Conservation (phyloP, 37 sponge, comb jelly and placozoan species). For the Beroe forskalii region DNA sequence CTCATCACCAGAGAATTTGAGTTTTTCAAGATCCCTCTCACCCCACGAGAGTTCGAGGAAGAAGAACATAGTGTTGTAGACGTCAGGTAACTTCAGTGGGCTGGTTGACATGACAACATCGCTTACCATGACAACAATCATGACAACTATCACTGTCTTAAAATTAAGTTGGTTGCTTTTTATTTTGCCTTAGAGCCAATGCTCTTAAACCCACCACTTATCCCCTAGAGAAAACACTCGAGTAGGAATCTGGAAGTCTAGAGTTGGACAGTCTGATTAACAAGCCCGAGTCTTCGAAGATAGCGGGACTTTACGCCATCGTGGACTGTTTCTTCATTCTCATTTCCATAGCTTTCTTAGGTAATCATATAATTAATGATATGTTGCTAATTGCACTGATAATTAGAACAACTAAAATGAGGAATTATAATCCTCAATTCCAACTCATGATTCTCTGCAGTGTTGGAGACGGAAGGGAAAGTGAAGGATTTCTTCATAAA, state of each 20-base stretch:
- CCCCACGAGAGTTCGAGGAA: constrained; percentile 1
- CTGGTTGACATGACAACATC: too few relatives aligned
- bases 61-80: too few relatives aligned
- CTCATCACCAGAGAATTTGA: constrained; percentile 26
- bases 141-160: too few relatives aligned
- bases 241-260: not conserved
- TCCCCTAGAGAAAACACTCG: constrained; percentile 14
- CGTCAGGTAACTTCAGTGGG: too few relatives aligned
- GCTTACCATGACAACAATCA: too few relatives aligned
- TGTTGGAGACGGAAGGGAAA: constrained; percentile 49
- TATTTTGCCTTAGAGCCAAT: too few relatives aligned
- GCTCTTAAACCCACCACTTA: too few relatives aligned
- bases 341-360: constrained; percentile 39
- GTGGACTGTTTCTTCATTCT: constrained; percentile 48
- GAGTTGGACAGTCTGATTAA: constrained; percentile 46
- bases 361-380: too few relatives aligned
- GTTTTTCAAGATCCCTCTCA: constrained; percentile 45
- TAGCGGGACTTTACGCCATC: constrained; percentile 21
- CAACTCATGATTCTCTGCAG: constrained; percentile 29
- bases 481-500: constrained; percentile 33
- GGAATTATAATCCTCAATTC: too few relatives aligned
- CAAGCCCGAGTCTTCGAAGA: not conserved
- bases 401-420: too few relatives aligned
- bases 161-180: too few relatives aligned
- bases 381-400: too few relatives aligned